A percentile compares a stretch with the other conserved stretches of the same genome.
Conservation (phyloP, 2,113 vertebrate genomes). For the Hipposideros armiger region DNA sequence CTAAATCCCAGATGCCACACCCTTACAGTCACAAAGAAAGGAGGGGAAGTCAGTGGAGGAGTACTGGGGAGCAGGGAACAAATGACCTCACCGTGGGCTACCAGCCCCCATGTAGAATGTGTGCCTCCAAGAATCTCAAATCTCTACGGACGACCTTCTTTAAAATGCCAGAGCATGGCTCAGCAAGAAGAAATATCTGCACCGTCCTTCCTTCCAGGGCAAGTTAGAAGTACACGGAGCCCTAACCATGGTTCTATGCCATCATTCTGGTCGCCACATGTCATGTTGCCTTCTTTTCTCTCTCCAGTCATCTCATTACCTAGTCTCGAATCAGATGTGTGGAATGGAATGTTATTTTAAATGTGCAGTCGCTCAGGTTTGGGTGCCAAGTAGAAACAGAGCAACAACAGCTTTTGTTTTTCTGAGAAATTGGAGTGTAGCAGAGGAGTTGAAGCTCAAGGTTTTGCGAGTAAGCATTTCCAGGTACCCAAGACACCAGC, state of each 20-base stretch:
- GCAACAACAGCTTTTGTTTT: conserved; percentile 66
- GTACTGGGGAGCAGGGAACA: not conserved
- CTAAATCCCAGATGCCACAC: not conserved
- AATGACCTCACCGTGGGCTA: not conserved
- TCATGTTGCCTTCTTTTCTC: not conserved
- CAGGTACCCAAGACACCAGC: not conserved
- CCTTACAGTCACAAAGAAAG: not conserved
- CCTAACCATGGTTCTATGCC: not conserved
- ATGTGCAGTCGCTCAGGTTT: conserved; percentile 50
- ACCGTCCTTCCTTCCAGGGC: not conserved
- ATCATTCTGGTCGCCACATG: not conserved
- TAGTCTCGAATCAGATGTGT: conserved; percentile 33
- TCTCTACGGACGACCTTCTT: not conserved
- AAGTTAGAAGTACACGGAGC: not conserved
- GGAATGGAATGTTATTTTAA: conserved; percentile 70
- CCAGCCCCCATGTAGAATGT: not conserved
- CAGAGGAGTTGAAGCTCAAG: not conserved
- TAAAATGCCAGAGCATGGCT: not conserved
- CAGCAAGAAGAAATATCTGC: not conserved
- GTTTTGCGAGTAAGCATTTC: not conserved
- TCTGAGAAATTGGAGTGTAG: conserved; percentile 53
- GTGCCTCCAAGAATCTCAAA: not conserved
- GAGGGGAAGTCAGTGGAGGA: not conserved
- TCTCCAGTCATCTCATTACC: not conserved
- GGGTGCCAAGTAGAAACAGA: conserved; percentile 72